phyloP scores from a whole-genome alignment of 2,888 invertebrate genomes.

The Scaptomyza reducta region DNA sequence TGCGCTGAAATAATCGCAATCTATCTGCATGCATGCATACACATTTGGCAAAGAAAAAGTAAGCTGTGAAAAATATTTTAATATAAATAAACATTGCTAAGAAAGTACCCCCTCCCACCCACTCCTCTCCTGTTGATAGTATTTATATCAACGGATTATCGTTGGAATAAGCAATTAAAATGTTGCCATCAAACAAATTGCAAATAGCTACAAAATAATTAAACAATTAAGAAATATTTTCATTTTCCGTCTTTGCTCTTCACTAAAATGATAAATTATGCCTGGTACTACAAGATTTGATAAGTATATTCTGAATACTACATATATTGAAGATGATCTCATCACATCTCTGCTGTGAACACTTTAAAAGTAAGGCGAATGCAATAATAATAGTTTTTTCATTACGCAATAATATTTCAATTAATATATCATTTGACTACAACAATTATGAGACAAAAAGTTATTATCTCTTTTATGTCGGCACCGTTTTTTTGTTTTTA shows the following conservation, averaged over 20 bases:
- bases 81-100: constrained; percentile 18
- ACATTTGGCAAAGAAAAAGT: not conserved
- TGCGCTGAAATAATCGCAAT: constrained; percentile 19
- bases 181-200: not conserved
- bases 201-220: not conserved
- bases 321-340: not conserved
- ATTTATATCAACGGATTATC: not conserved
- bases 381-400: no score
- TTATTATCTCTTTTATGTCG: not conserved
- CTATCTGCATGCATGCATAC: not conserved
- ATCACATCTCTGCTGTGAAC: not conserved
- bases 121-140: not conserved
- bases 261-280: no score
- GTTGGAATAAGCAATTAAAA: not conserved
- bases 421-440: no score
- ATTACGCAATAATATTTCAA: no score
- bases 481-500: not conserved
- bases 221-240: not conserved
- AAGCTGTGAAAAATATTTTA: constrained; percentile 5
- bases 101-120: not conserved
- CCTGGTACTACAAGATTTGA: not conserved
- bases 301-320: not conserved
- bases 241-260: no score
- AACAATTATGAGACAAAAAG: no score
- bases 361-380: no score